Base-by-base conservation (phyloP, 2,888 invertebrate species). In the Cheilosia grossa region DNA sequence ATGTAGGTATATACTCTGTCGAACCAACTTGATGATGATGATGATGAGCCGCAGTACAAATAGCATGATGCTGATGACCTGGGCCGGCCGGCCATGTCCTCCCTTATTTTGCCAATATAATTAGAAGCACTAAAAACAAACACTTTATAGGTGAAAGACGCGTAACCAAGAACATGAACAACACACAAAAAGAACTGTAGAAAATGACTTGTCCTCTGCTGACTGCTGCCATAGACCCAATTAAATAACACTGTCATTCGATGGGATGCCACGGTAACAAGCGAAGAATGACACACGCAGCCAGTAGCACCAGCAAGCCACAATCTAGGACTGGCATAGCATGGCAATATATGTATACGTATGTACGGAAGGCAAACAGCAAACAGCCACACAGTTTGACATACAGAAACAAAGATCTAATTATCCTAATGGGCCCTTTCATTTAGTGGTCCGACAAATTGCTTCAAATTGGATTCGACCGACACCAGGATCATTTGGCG, bases 391-490 rank as follows among this genome's bases (percentile, higher is more conserved):
- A 72, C 72, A 81, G 69, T 75, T 73, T 66, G 67, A 75, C 47
- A 33, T 51, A 74, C 66, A 70, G 83, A 86, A 82, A 86, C 82
- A 86, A 82, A 86, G 86, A 86, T 86, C 86, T 86, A 86, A 86
- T 86, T 86, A 86, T 86, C 86, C 82, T 82, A 86, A 86, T 86
- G 86, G 85, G 47, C 85, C 85, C 75, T 85, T 85, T 85, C 85
- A 85, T 85, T 85, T 85, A 85, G 85, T 85, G 85, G 81, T 85
- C 85, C 85, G 85, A 85, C 85, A 85, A 85, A 85, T 85, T 85
- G 85, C 85, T 85, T 81, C 85, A 85, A 85, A 85, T 85, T 85
- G 85, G 85, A 85, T 77, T 85, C 85, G 81, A 85, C 85, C 85
- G 81, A 85, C 85, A 82, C 81, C 81, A 85, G 85, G 81, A 85